Conservation (phyloP, 1,140 invertebrate genomes). For the Bombus haemorrhoidalis region DNA sequence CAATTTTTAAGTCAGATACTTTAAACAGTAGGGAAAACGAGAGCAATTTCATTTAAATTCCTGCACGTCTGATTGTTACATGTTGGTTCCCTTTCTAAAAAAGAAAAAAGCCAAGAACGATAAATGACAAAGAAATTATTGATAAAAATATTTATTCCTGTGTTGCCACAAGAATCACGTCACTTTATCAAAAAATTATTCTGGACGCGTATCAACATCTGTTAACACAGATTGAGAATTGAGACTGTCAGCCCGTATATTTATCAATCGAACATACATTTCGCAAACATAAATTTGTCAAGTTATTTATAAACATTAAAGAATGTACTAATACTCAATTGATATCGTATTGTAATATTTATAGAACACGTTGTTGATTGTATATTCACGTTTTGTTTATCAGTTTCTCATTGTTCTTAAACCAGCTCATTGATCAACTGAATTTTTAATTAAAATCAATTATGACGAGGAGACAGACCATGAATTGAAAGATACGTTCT, state of each 20-base stretch:
- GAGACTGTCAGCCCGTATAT: background rate
- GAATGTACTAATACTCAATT: background rate
- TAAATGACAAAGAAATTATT: background rate
- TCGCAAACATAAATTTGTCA: background rate
- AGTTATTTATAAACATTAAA: background rate
- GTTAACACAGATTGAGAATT: background rate
- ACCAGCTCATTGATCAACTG: background rate
- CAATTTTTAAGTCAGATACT: background rate
- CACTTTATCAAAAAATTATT: background rate
- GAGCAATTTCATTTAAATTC: background rate
- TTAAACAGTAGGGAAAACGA: background rate
- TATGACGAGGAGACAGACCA: too few species aligned
- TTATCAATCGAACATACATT: too few species aligned
- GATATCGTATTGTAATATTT: background rate
- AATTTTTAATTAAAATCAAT: too few species aligned
- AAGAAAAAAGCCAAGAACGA: background rate
- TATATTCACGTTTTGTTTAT: background rate
- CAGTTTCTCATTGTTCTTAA: background rate
- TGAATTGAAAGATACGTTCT: too few species aligned
- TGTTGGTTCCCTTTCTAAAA: background rate
- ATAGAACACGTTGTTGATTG: background rate
- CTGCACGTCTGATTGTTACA: background rate
- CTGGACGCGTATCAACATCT: background rate
- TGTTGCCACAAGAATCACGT: background rate
- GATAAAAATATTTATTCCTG: background rate